Percentiles rank a stretch among this genome's conserved stretches.
Evolutionary conservation across 2,797 vertebrate genomes (phyloP).

Genomic region (Catharus ustulatus): DNA sequence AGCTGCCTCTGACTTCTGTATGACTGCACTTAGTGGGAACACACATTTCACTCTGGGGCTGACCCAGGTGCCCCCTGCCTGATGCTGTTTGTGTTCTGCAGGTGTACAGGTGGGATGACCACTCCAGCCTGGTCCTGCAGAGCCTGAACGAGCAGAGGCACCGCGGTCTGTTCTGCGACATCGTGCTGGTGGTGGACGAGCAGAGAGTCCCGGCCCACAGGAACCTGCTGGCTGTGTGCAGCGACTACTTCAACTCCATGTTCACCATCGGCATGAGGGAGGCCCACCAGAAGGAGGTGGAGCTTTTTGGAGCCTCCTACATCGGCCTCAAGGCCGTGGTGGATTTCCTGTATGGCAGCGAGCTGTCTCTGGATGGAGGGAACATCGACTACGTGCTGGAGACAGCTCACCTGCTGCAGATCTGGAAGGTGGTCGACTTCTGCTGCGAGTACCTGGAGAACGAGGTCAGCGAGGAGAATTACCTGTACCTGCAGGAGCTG

Average conservation of each 20-base stretch:
- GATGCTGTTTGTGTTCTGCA: conserved; percentile 26
- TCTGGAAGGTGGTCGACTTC: conserved; percentile 93
- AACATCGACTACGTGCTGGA: conserved; percentile 90
- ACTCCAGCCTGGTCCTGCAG: conserved; percentile 82
- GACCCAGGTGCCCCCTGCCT: neutral
- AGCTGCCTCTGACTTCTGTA: accelerated
- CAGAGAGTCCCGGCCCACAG: conserved; percentile 87
- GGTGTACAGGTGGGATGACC: conserved; percentile 87
- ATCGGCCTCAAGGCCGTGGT: conserved; percentile 88
- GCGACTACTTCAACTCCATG: conserved; percentile 96
- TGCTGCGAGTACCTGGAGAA: conserved; percentile 94
- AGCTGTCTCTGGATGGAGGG: conserved; percentile 87
- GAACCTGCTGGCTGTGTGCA: conserved; percentile 89
- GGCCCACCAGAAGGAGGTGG: conserved; percentile 89
- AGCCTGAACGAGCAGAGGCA: conserved; percentile 89
- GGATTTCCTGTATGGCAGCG: conserved; percentile 91
- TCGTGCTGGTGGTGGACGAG: conserved; percentile 87
- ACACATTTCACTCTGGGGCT: accelerated
- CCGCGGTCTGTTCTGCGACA: conserved; percentile 87
- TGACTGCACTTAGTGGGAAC: neutral
- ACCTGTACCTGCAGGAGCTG: conserved; percentile 91
- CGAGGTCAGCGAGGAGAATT: conserved; percentile 92
- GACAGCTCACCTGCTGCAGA: conserved; percentile 92
- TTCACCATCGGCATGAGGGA: conserved; percentile 96
- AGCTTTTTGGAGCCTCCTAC: conserved; percentile 88